phyloP scores from a whole-genome alignment of 1,140 invertebrate species.

The Cyclargus thomasi region DNA sequence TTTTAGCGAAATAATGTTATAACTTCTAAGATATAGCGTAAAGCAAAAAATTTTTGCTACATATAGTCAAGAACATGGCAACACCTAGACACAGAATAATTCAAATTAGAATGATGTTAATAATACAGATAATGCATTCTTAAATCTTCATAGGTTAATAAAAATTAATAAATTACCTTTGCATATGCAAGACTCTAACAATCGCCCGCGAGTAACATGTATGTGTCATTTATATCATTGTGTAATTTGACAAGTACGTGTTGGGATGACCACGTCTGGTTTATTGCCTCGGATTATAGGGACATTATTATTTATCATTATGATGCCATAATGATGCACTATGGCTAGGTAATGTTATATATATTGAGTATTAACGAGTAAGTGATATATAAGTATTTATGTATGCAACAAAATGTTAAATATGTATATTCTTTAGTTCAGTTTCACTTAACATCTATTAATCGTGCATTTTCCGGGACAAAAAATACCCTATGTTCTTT shows the following conservation, averaged over 20 bases:
- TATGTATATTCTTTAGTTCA: too few relatives aligned
- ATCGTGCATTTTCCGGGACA: too few relatives aligned
- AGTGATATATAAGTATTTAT: too few relatives aligned
- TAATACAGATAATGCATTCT: not conserved
- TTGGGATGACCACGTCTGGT: not conserved
- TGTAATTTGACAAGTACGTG: conserved; percentile 3
- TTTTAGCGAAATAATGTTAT: too few relatives aligned
- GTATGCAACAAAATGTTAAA: too few relatives aligned
- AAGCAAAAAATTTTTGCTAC: too few relatives aligned
- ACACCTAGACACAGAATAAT: not conserved
- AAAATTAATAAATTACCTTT: not conserved
- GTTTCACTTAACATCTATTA: too few relatives aligned
- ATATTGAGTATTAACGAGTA: too few relatives aligned
- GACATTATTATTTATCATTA: not conserved
- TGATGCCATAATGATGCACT: not conserved
- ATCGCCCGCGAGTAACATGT: not conserved
- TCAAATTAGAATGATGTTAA: not conserved
- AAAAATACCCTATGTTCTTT: too few relatives aligned
- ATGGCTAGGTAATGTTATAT: not conserved
- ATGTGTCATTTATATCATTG: conserved; percentile 4
- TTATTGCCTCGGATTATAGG: not conserved
- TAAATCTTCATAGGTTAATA: not conserved
- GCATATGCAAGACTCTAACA: not conserved
- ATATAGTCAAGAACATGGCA: too few relatives aligned
- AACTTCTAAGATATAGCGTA: too few relatives aligned